Evolutionary conservation across 2,113 vertebrate genomes (phyloP), one percentile per base, ranked within the genome.

Genomic region (Peromyscus maniculatus): DNA sequence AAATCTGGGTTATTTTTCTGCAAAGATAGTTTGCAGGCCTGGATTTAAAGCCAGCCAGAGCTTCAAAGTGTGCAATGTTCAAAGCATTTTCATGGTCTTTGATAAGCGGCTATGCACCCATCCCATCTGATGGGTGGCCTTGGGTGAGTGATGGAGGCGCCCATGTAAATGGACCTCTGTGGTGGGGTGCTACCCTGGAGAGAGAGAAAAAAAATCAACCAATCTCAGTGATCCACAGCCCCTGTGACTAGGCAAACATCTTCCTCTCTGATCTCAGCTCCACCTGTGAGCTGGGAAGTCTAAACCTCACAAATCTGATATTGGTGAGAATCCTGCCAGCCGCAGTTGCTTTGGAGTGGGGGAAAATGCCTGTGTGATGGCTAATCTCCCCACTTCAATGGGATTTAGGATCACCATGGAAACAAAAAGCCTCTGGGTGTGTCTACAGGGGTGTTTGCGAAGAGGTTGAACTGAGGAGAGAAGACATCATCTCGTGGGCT

Each of bases 1-100:
- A 74, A 69, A 88, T 22, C 86, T 46, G 0, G 71, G 75, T 84
- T 86, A 22, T 97, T 97, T 94, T 93, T 83, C 96, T 3, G 0
- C 36, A 4, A 55, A 92, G 83, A 94, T 91, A 6, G 9, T 88
- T 80, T 95, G 74, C 80, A 0, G 43, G 59, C 84, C 0, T 52
- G 8, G 77, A 55, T 80, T 95, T 88, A 21, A 46, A 95, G 94
- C 91, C 21, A 3, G 84, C 52, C 0, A 0, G 28, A 71, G 46
- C 62, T 94, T 97, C 96, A 1, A 57, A 79, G 82, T 10, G 0
- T 52, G 2, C 16, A 2, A 0, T 0, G 78, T 83, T 97, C 90
- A 13, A 26, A 93, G 93, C 21, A 49, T 3, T 82, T 92, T 49
- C 8, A 2, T 24, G 74, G 55, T 69, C 78, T 97, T 71, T 94